Percentiles rank a stretch among this genome's conserved stretches.
Evolutionary conservation across 2,888 invertebrate species (phyloP).

Genomic region (Nomada ferruginata): DNA sequence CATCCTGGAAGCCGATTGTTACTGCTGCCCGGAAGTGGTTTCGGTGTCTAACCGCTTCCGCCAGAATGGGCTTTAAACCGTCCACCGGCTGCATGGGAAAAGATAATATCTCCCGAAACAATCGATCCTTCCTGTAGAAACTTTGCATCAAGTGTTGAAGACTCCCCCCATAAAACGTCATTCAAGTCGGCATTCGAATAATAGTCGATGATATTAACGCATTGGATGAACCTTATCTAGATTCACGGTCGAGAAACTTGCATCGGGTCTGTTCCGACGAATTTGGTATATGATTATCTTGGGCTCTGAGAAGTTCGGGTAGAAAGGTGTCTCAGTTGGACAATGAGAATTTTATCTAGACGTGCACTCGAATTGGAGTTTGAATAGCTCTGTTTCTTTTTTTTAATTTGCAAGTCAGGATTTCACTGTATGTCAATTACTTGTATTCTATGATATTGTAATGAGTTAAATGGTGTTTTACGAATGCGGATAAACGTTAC

Average conservation of each 20-base stretch:
- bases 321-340: neutral
- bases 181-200: neutral
- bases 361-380: too few species aligned
- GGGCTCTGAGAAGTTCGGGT: neutral
- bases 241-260: constrained; percentile 19
- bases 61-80: constrained; percentile 57
- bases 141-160: constrained; percentile 1
- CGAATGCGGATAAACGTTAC: too few species aligned
- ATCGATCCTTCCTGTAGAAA: constrained; percentile 22
- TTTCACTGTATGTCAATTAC: too few species aligned
- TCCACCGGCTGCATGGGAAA: constrained; percentile 55
- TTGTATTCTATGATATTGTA: too few species aligned
- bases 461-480: too few species aligned
- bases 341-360: too few species aligned
- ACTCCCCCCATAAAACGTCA: neutral
- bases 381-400: too few species aligned
- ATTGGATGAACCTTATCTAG: neutral
- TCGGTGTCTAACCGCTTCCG: constrained; percentile 69
- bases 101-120: constrained; percentile 51
- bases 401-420: too few species aligned
- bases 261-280: neutral
- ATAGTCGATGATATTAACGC: neutral
- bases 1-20: constrained; percentile 64
- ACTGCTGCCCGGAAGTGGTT: constrained; percentile 73
- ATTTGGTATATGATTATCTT: neutral